These are phyloP conservation scores for Cynopterus sphinx DNA, from an alignment of 2,797 vertebrate genomes.

Conservation along the genomic window DNA sequence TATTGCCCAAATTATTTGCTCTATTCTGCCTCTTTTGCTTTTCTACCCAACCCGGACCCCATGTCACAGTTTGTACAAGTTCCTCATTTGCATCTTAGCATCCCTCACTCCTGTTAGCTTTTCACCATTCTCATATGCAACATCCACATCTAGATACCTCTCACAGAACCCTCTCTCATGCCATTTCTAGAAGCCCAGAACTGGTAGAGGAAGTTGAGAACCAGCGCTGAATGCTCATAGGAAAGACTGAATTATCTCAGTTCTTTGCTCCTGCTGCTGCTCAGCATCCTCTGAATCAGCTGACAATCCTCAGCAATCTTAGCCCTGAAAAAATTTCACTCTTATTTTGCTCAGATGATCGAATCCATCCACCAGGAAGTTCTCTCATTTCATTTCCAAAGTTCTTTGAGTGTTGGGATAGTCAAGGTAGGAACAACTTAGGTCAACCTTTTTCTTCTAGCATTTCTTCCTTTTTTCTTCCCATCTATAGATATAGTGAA, in stretches of 20 bases:
- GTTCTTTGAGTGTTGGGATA: neutral
- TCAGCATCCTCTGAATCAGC: neutral
- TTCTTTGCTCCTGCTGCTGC: neutral
- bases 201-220: neutral
- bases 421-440: neutral
- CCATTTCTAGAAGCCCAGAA: neutral
- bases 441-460: neutral
- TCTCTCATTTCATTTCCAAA: neutral
- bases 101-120: neutral
- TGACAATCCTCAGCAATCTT: neutral
- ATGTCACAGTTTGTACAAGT: neutral
- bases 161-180: neutral
- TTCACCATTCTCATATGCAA: neutral
- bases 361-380: neutral
- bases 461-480: neutral
- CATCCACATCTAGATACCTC: neutral
- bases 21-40: neutral
- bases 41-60: too few relatives aligned
- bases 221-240: neutral
- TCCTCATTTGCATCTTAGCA: neutral
- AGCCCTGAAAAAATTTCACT: neutral
- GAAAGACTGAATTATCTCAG: neutral
- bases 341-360: neutral
- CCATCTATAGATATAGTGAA: neutral
- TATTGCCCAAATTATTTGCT: neutral